Conservation (phyloP, 2,888 invertebrate species). For the Nemurella pictetii region DNA sequence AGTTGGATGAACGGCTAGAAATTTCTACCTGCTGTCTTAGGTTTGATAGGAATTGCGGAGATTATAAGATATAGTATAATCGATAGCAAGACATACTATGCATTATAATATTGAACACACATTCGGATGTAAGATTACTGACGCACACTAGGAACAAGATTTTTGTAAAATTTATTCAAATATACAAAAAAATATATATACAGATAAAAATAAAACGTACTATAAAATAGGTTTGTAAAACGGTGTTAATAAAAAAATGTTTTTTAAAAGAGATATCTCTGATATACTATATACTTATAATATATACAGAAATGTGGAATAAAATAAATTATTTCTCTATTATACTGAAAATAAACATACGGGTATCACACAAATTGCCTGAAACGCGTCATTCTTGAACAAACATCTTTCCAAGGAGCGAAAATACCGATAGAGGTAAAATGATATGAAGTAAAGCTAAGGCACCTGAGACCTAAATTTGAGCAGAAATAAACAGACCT, state of each 20-base stretch:
- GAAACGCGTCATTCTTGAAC: slow-evolving; percentile 1
- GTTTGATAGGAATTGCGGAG: not conserved
- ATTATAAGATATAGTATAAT: slow-evolving; percentile 27
- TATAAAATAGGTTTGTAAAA: slow-evolving; percentile 46
- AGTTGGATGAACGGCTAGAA: slow-evolving; percentile 34
- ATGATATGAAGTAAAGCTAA: not conserved
- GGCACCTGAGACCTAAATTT: not conserved
- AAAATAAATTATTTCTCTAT: slow-evolving; percentile 37
- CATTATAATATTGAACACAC: no score
- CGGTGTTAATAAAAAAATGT: slow-evolving; percentile 45
- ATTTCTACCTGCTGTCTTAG: slow-evolving; percentile 35
- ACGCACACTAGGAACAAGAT: slow-evolving; percentile 43
- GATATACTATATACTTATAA: slow-evolving; percentile 15
- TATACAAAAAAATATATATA: slow-evolving; percentile 37
- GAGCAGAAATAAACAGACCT: slow-evolving; percentile 18
- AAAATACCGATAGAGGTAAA: not conserved
- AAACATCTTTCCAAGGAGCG: not conserved
- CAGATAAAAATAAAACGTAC: slow-evolving; percentile 36
- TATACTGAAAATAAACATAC: slow-evolving; percentile 35
- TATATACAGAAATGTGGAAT: slow-evolving; percentile 11
- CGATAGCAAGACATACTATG: not conserved
- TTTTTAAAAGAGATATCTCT: slow-evolving; percentile 42
- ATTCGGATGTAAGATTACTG: slow-evolving; percentile 30
- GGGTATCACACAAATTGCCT: slow-evolving; percentile 38
- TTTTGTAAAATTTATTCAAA: slow-evolving; percentile 43